Evolutionary conservation across 1,140 invertebrate genomes (phyloP), one percentile per base, ranked within the genome.

Genomic region (Psilanteris sp.): DNA sequence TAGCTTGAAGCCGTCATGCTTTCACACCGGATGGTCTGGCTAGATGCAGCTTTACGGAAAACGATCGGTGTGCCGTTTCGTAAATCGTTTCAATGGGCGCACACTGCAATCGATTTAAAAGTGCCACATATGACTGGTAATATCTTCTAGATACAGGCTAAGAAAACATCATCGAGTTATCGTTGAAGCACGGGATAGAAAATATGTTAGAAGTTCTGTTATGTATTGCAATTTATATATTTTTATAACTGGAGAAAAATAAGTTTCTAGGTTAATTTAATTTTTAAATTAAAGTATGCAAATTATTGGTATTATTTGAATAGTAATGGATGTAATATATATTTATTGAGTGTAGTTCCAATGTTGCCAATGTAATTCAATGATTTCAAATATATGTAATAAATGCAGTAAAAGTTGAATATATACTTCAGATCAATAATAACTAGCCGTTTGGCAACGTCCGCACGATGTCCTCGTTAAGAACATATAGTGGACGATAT

Each of bases 31-130:
- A 55, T 70, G 32, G 22, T 34, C 27, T 27, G 14, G 27, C 14
- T 78, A 54, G 59, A 74, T 66, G 48, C 70, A 32, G 54, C 77
- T 79, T 76, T 67, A 54, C 67, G 16, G 70, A 43, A 77, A 72
- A 71, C 66, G 50, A 78, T 77, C 64, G 15, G 1, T 44, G 13
- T 41, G 44, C 29, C 52, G 55, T 79, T 80, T 80, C 66, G 71
- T 52, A 71, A 78, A 79, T 80, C 57, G 76, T 66, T 78, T 74
- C 27, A 61, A 55, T 29, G 13, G 16, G n/a, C 27, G 32, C 31
- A 6, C 26, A 36, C 15, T 48, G 11, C 67, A 26, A 71, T 74
- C 57, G 71, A 79, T 71, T 52, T 59, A 31, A 20, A 66, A 24
- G 27, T 34, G 15, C n/a, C 57, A 50, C 15, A 37, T 48, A 62